Percentiles rank a stretch among this genome's conserved stretches.
These are phyloP conservation scores for Strix occidentalis DNA, from an alignment of 2,797 vertebrate species.

Conservation along the genomic window DNA sequence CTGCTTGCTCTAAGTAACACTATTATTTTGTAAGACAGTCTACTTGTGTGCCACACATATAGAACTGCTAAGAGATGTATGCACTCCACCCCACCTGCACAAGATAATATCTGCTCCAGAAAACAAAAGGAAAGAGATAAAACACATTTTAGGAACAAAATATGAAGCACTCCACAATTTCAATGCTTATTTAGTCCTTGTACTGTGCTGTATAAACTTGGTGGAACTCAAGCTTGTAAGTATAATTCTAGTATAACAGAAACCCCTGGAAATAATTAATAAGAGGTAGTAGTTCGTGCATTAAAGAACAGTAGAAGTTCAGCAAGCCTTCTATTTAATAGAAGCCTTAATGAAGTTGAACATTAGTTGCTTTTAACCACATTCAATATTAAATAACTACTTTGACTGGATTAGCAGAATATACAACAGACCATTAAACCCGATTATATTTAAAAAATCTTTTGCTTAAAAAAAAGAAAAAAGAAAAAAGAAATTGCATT, in stretches of 20 bases:
- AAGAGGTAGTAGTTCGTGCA: background rate
- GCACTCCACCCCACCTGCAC: background rate
- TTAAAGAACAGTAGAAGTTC: constrained; percentile 26
- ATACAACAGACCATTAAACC: constrained; percentile 40
- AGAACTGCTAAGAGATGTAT: background rate
- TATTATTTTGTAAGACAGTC: background rate
- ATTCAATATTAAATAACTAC: constrained; percentile 58
- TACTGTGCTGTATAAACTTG: background rate
- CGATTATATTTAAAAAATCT: constrained; percentile 9
- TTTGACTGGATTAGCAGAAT: constrained; percentile 49
- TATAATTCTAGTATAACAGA: constrained; percentile 5
- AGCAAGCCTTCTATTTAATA: constrained; percentile 51
- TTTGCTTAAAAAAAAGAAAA: background rate
- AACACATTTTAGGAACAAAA: background rate
- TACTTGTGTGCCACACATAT: background rate
- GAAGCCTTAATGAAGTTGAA: constrained; percentile 65
- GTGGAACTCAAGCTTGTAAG: constrained; percentile 17
- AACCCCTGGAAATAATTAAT: constrained; percentile 48
- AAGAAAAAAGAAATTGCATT: constrained; percentile 21
- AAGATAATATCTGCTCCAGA: background rate
- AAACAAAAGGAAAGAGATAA: background rate
- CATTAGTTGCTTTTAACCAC: constrained; percentile 63
- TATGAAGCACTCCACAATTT: background rate
- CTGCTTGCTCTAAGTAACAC: background rate
- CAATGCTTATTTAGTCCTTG: background rate